phyloP scores from a whole-genome alignment of 2,797 vertebrate species.

The Mastacembelus armatus region DNA sequence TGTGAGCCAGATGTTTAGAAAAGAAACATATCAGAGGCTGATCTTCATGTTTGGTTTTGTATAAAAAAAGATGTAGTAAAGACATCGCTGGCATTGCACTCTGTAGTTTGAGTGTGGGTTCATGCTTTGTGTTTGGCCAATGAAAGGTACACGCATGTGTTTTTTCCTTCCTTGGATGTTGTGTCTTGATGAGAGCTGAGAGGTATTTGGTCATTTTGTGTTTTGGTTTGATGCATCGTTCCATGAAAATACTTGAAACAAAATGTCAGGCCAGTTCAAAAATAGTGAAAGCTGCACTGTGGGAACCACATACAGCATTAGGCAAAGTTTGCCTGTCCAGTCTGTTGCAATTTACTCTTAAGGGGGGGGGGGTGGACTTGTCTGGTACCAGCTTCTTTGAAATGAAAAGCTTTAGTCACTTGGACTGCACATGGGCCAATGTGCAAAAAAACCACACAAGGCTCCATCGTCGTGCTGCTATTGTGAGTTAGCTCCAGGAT shows the following conservation, averaged over 20 bases:
- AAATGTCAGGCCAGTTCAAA: not conserved
- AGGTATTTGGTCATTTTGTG: not conserved
- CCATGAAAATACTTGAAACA: not conserved
- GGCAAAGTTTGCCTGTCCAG: not conserved
- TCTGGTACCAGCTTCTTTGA: not conserved
- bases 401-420: not conserved
- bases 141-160: not conserved
- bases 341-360: not conserved
- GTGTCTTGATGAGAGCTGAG: not conserved
- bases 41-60: not conserved
- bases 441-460: too few relatives aligned
- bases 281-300: not conserved
- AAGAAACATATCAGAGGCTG: not conserved
- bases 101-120: slow-evolving; percentile 3
- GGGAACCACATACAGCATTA: not conserved
- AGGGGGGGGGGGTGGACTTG: not conserved
- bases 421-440: not conserved
- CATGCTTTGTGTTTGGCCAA: slow-evolving; percentile 14
- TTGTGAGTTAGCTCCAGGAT: too few relatives aligned
- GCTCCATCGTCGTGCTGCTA: too few relatives aligned
- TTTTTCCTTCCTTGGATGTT: not conserved
- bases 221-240: not conserved
- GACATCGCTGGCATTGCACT: not conserved
- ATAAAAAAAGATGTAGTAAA: not conserved
- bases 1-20: not conserved